phyloP scores from a whole-genome alignment of 2,797 vertebrate species.

The Sternotherus odoratus region DNA sequence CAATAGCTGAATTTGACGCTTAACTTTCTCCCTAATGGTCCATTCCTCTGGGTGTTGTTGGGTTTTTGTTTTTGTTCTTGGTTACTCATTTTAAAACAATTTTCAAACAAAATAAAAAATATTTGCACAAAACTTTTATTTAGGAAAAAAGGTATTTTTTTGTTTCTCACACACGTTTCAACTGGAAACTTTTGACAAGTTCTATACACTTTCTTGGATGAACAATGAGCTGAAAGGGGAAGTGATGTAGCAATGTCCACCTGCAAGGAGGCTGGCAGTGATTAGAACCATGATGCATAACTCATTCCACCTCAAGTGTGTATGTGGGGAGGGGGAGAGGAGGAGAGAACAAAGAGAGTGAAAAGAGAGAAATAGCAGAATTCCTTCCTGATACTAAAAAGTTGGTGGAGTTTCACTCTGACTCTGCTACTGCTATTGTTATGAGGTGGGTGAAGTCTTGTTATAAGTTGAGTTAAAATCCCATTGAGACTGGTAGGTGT shows the following conservation, averaged over 20 bases:
- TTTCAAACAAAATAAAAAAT: background rate
- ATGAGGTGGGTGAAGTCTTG: background rate
- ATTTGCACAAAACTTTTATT: background rate
- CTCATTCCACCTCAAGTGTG: background rate
- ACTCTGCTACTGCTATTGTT: background rate
- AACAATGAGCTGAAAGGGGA: background rate
- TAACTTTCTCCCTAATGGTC: too few species aligned
- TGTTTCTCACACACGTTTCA: background rate
- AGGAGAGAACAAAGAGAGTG: background rate
- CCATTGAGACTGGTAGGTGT: background rate
- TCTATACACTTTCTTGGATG: background rate
- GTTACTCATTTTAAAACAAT: background rate
- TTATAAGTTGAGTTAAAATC: background rate
- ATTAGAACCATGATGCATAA: background rate
- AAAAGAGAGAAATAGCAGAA: background rate
- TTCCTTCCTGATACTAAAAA: background rate
- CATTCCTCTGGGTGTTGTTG: background rate
- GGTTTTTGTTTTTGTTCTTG: background rate
- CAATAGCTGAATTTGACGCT: background rate
- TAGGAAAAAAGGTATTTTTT: background rate
- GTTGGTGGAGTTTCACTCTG: background rate
- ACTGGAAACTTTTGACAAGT: background rate
- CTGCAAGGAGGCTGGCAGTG: background rate
- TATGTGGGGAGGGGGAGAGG: rapidly evolving
- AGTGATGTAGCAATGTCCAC: background rate